Evolutionary conservation across 2,888 invertebrate species (phyloP).

Genomic region (Frankliniella fusca): DNA sequence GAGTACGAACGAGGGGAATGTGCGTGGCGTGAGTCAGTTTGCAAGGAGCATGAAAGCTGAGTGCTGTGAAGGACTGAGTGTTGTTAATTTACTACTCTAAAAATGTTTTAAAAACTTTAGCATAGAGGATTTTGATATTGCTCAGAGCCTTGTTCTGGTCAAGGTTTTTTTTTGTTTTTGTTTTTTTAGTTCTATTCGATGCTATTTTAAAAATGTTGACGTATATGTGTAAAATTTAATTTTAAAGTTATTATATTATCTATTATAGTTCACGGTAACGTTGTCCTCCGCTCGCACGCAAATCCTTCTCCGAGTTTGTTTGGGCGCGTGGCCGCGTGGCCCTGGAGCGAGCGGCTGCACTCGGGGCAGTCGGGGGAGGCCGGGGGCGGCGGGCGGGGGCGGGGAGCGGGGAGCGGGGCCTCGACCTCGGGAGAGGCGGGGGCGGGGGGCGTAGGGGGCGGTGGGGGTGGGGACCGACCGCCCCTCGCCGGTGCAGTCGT

Average conservation of each 20-base stretch:
- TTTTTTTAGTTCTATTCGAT: slow-evolving; percentile 14
- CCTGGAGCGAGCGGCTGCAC: too few species aligned
- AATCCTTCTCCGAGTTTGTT: not conserved
- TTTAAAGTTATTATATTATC: not conserved
- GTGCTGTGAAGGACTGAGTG: slow-evolving; percentile 21
- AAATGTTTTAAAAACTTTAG: not conserved
- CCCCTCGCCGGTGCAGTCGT: not conserved
- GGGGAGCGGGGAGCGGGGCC: not conserved
- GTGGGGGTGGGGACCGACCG: not conserved
- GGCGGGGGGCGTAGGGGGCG: not conserved
- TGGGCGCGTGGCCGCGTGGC: too few species aligned
- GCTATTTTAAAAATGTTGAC: slow-evolving; percentile 24
- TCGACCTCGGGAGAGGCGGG: not conserved
- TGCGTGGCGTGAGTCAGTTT: not conserved
- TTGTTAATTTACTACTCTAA: slow-evolving; percentile 14
- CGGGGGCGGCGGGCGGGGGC: not conserved
- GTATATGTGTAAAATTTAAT: slow-evolving; percentile 10
- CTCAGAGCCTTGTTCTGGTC: slow-evolving; percentile 21
- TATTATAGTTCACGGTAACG: not conserved
- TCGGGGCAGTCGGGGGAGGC: not conserved
- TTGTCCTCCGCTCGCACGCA: not conserved
- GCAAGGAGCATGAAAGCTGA: slow-evolving; percentile 5
- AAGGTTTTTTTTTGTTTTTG: slow-evolving; percentile 1
- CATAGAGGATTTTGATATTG: slow-evolving; percentile 21
- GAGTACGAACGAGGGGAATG: too few species aligned